These are phyloP conservation scores for Hycleus phaleratus DNA, from an alignment of 1,140 invertebrate species.

Conservation along the genomic window DNA sequence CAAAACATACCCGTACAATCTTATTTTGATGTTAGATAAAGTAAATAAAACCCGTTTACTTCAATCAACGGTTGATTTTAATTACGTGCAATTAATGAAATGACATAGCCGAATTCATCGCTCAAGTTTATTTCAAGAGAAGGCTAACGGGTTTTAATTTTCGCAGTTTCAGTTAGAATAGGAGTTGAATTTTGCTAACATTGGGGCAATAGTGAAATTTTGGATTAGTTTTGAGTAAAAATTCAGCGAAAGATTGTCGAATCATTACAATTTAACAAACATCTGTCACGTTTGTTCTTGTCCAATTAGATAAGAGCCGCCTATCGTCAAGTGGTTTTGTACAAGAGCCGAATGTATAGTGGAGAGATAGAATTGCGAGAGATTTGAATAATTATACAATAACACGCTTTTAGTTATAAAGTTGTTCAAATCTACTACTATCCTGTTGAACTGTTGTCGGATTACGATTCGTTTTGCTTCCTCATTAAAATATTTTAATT, in stretches of 20 bases:
- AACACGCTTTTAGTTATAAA: slow-evolving; percentile 31
- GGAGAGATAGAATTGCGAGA: not conserved
- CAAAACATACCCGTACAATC: no score
- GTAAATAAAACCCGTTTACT: slow-evolving; percentile 20
- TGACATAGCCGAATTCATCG: slow-evolving; percentile 15
- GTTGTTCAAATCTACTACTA: slow-evolving; percentile 20
- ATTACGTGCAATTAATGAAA: slow-evolving; percentile 26
- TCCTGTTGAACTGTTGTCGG: not conserved
- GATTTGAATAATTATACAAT: slow-evolving; percentile 36
- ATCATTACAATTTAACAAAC: no score
- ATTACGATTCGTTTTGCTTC: slow-evolving; percentile 22
- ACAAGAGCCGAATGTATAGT: no score
- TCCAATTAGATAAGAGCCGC: no score
- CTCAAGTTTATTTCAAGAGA: not conserved
- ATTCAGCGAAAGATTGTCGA: no score
- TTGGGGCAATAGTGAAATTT: no score
- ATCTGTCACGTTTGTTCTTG: no score
- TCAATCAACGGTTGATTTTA: slow-evolving; percentile 23
- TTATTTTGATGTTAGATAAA: no score
- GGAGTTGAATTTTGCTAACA: not conserved
- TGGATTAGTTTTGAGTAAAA: no score
- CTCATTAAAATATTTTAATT: slow-evolving; percentile 37
- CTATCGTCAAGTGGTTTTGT: no score
- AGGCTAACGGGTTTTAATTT: not conserved
- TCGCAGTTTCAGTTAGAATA: not conserved